These are phyloP conservation scores for Falcunculus frontatus DNA, from an alignment of 2,113 vertebrate genomes.

Conservation along the genomic window DNA sequence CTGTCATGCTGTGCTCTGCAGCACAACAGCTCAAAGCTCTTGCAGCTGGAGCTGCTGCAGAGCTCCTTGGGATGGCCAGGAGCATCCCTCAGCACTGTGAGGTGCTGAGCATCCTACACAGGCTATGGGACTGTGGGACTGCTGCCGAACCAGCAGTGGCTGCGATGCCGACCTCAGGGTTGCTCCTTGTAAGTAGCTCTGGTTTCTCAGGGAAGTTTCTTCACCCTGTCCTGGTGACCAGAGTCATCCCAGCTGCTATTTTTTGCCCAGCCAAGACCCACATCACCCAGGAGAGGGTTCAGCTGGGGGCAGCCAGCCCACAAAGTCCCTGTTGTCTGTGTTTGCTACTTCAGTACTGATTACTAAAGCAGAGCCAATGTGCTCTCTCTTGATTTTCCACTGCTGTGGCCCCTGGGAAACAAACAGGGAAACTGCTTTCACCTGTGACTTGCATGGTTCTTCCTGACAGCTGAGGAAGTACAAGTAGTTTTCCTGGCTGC, in stretches of 20 bases:
- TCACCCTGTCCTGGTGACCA: neutral
- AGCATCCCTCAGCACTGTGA: neutral
- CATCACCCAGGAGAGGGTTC: neutral
- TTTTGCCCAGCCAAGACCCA: neutral
- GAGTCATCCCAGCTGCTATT: neutral
- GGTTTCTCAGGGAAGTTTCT: neutral
- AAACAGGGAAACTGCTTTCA: neutral
- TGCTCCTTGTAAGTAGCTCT: neutral
- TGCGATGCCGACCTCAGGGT: rapidly evolving
- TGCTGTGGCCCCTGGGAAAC: neutral
- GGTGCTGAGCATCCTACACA: neutral
- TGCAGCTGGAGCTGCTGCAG: neutral
- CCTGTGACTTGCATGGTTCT: neutral
- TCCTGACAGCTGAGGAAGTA: neutral
- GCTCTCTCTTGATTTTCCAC: neutral
- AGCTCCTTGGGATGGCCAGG: neutral
- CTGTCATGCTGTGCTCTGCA: rapidly evolving
- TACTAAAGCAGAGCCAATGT: neutral
- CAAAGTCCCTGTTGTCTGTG: neutral
- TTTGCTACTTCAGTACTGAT: neutral
- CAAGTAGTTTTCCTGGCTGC: neutral
- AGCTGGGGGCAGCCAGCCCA: neutral
- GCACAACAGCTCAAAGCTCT: neutral
- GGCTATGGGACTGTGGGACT: neutral
- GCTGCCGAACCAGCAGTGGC: neutral